Evolutionary conservation across 2,797 vertebrate genomes (phyloP).

Genomic region (Neopelma chrysocephalum): DNA sequence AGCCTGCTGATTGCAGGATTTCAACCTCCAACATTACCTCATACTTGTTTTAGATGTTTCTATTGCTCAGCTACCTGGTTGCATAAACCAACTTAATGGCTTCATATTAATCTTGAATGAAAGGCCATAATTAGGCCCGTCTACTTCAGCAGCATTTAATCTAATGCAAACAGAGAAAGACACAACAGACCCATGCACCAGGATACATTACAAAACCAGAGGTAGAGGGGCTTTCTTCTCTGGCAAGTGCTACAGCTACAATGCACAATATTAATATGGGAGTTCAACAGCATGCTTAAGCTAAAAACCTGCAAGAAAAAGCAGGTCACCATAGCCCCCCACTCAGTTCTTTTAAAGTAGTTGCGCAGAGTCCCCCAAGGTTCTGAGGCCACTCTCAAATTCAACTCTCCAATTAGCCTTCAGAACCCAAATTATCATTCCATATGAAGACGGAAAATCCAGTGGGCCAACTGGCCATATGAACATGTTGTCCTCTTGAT

Average conservation of each 20-base stretch:
- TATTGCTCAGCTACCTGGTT: slow-evolving; percentile 59
- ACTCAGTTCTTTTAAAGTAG: accelerated
- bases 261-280: accelerated
- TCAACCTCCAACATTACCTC: slow-evolving; percentile 20
- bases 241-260: accelerated
- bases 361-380: background rate
- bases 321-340: accelerated
- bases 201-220: background rate
- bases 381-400: background rate
- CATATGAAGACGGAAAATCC: background rate
- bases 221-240: background rate
- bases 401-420: background rate
- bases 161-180: slow-evolving; percentile 22
- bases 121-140: slow-evolving; percentile 52
- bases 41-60: slow-evolving; percentile 48
- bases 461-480: background rate
- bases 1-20: background rate
- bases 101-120: slow-evolving; percentile 55
- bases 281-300: background rate
- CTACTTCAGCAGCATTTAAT: slow-evolving; percentile 4
- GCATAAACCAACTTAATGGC: slow-evolving; percentile 57
- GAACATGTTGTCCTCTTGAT: background rate
- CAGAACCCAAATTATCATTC: background rate
- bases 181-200: background rate
- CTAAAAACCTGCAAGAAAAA: background rate